phyloP scores from a whole-genome alignment of 2,888 invertebrate species.

The Chrysolina haemoptera region DNA sequence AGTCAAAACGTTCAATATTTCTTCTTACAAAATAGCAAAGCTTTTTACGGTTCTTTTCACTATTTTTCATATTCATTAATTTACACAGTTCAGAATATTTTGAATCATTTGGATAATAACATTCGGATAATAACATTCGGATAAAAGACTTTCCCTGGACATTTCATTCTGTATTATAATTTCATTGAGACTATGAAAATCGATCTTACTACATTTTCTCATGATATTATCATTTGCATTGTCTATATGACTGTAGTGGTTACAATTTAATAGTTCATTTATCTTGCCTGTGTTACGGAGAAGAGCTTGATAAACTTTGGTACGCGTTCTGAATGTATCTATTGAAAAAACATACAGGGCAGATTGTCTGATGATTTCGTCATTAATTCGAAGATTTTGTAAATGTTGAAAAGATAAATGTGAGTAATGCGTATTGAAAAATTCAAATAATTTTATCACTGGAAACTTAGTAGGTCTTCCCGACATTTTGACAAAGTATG shows the following conservation, averaged over 20 bases:
- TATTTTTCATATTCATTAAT: constrained; percentile 20
- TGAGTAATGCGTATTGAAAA: constrained; percentile 9
- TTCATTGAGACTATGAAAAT: constrained; percentile 7
- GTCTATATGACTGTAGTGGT: not conserved
- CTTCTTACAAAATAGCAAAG: not conserved
- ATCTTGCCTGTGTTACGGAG: constrained; percentile 18
- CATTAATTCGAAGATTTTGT: constrained; percentile 12
- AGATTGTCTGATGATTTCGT: constrained; percentile 11
- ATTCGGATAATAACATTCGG: no score
- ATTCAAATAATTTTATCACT: not conserved
- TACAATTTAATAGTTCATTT: constrained; percentile 9
- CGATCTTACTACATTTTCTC: not conserved
- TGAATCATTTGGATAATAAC: constrained; percentile 16
- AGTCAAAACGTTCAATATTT: not conserved
- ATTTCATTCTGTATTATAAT: not conserved
- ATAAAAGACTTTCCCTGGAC: constrained; percentile 3
- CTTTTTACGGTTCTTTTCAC: constrained; percentile 14
- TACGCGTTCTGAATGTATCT: constrained; percentile 6
- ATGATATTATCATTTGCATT: not conserved
- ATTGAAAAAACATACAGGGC: constrained; percentile 1
- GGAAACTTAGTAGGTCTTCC: constrained; percentile 19
- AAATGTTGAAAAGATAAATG: constrained; percentile 19
- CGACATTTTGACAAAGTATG: constrained; percentile 8
- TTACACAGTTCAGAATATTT: constrained; percentile 19
- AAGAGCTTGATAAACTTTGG: constrained; percentile 4